Percentiles rank a stretch among this genome's conserved stretches.
These are phyloP conservation scores for Geotrupes spiniger DNA, from an alignment of 2,888 invertebrate genomes.

Conservation along the genomic window DNA sequence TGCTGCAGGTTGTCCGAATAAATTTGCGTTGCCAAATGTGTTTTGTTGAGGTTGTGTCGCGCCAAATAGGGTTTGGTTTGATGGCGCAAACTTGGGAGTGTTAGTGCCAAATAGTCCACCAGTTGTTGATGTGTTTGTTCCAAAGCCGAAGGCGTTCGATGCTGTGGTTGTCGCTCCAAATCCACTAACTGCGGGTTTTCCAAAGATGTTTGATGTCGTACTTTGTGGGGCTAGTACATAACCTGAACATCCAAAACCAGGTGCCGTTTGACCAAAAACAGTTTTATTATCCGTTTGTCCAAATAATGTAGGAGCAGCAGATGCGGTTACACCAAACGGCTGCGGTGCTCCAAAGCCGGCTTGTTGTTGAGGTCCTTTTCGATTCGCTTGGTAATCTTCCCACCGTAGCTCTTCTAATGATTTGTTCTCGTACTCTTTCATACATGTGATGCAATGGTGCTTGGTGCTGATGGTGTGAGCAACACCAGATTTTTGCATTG, in stretches of 20 bases:
- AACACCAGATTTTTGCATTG: conserved; percentile 84
- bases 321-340: conserved; percentile 53
- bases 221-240: conserved; percentile 57
- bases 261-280: conserved; percentile 47
- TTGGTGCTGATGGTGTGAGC: conserved; percentile 86
- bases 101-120: conserved; percentile 41
- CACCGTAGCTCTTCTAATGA: conserved; percentile 90
- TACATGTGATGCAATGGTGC: conserved; percentile 95
- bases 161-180: conserved; percentile 57
- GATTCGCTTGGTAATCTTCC: conserved; percentile 88
- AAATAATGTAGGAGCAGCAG: conserved; percentile 53
- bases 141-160: conserved; percentile 47
- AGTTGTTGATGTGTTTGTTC: conserved; percentile 38
- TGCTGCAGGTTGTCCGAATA: conserved; percentile 38
- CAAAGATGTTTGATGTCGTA: conserved; percentile 64
- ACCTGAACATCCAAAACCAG: conserved; percentile 54
- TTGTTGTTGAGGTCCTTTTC: conserved; percentile 62
- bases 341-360: conserved; percentile 44
- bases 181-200: conserved; percentile 59
- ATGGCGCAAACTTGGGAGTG: conserved; percentile 22
- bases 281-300: conserved; percentile 61
- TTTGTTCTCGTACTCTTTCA: conserved; percentile 97
- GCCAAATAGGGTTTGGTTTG: conserved; percentile 30
- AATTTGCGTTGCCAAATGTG: conserved; percentile 40
- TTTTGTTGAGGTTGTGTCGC: conserved; percentile 33